phyloP scores from a whole-genome alignment of 2,797 vertebrate species.

The Acanthornis magna region DNA sequence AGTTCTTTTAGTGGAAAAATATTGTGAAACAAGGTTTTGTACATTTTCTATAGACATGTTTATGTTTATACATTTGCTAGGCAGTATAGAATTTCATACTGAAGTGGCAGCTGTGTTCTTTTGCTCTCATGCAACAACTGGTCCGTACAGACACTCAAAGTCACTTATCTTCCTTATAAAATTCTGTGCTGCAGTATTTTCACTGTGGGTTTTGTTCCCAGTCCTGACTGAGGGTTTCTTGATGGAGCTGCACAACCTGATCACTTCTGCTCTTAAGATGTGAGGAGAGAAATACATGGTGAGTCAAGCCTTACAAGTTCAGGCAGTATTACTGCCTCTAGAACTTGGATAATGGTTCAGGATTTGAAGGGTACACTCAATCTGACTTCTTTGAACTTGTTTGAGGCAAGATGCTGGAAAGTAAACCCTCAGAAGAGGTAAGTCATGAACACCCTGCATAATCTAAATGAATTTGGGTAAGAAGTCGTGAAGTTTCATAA shows the following conservation, averaged over 20 bases:
- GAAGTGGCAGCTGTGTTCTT: not conserved
- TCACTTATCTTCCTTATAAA: not conserved
- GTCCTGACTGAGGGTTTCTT: not conserved
- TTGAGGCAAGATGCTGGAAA: not conserved
- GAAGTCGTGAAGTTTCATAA: not conserved
- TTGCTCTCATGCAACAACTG: not conserved
- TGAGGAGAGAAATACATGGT: not conserved
- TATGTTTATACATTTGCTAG: not conserved
- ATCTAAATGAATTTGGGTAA: not conserved
- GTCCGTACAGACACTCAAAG: not conserved
- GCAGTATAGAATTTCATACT: not conserved
- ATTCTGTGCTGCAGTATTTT: not conserved
- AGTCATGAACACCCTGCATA: not conserved
- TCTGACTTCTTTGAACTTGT: not conserved
- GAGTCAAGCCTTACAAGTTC: not conserved
- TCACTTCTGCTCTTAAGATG: not conserved
- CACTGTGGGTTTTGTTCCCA: not conserved
- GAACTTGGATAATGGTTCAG: not conserved
- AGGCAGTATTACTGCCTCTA: not conserved
- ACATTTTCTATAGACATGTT: not conserved
- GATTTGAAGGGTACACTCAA: fast-evolving
- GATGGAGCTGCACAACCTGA: not conserved
- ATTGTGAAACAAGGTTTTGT: not conserved
- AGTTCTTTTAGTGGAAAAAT: not conserved
- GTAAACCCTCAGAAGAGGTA: not conserved